phyloP scores from a whole-genome alignment of 1,140 invertebrate genomes.

The Calycopis cecrops region DNA sequence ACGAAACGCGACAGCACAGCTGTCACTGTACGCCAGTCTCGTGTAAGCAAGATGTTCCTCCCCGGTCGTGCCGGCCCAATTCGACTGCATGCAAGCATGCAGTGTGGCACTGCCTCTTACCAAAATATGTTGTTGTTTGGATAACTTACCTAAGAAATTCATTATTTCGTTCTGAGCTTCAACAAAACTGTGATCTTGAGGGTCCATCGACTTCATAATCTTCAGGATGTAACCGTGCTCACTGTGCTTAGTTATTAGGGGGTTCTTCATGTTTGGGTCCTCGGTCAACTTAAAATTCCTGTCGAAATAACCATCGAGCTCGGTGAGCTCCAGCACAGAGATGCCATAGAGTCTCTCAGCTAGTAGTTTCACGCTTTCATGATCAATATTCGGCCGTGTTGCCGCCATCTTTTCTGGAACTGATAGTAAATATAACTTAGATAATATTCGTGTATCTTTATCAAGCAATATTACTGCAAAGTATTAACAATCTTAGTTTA shows the following conservation, averaged over 20 bases:
- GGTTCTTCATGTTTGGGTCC: conserved; percentile 75
- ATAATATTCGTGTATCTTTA: too few species aligned
- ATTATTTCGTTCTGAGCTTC: conserved; percentile 84
- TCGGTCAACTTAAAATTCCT: conserved; percentile 81
- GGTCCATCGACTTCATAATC: conserved; percentile 87
- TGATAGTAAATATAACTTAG: too few species aligned
- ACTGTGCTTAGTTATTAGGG: conserved; percentile 71
- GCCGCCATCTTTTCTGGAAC: too few species aligned
- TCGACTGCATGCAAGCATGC: too few species aligned
- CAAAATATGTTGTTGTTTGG: background rate
- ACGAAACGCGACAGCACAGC: too few species aligned
- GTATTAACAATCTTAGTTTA: too few species aligned
- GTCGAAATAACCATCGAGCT: conserved; percentile 89
- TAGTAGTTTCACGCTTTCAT: conserved; percentile 74
- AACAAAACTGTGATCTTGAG: conserved; percentile 78
- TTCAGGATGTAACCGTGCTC: conserved; percentile 86
- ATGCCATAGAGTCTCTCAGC: conserved; percentile 82
- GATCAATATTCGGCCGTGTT: conserved; percentile 72
- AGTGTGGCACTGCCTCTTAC: too few species aligned
- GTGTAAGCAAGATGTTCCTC: too few species aligned
- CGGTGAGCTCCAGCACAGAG: conserved; percentile 77
- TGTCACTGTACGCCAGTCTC: too few species aligned
- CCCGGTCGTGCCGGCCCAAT: too few species aligned
- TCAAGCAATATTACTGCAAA: too few species aligned
- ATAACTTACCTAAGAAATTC: conserved; percentile 77